phyloP scores from a whole-genome alignment of 2,888 invertebrate species.

The Prosapia bicincta region DNA sequence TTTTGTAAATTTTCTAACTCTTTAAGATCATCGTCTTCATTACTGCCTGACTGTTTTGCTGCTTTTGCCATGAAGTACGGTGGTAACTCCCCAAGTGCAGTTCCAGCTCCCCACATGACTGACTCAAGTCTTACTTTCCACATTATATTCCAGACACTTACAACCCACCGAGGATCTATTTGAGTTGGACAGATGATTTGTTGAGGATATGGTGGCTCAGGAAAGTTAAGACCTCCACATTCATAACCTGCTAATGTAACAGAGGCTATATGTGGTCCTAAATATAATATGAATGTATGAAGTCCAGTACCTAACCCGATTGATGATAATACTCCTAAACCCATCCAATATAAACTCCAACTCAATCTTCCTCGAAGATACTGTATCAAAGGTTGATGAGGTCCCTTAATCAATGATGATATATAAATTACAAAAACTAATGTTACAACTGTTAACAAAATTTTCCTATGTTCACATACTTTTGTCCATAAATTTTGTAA shows the following conservation, averaged over 20 bases:
- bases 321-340: constrained; percentile 92
- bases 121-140: constrained; percentile 88
- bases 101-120: constrained; percentile 97
- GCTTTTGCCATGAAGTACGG: constrained; percentile 99
- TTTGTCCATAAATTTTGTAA: neutral
- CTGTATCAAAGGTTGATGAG: constrained; percentile 29
- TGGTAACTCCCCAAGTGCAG: constrained; percentile 97
- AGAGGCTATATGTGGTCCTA: constrained; percentile 98
- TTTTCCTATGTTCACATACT: neutral
- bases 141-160: constrained; percentile 92
- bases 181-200: constrained; percentile 90
- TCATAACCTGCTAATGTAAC: constrained; percentile 98
- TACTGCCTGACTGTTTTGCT: constrained; percentile 56
- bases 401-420: constrained; percentile 18
- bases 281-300: constrained; percentile 96
- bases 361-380: constrained; percentile 24
- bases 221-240: constrained; percentile 92
- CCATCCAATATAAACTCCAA: constrained; percentile 89
- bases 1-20: constrained; percentile 34
- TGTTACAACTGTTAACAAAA: neutral
- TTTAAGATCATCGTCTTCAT: constrained; percentile 34
- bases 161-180: constrained; percentile 57
- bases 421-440: neutral
- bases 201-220: constrained; percentile 97
- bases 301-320: constrained; percentile 97